Percentiles rank a stretch among this genome's conserved stretches.
Conservation (phyloP, 2,113 vertebrate genomes). For the Bufo bufo region DNA sequence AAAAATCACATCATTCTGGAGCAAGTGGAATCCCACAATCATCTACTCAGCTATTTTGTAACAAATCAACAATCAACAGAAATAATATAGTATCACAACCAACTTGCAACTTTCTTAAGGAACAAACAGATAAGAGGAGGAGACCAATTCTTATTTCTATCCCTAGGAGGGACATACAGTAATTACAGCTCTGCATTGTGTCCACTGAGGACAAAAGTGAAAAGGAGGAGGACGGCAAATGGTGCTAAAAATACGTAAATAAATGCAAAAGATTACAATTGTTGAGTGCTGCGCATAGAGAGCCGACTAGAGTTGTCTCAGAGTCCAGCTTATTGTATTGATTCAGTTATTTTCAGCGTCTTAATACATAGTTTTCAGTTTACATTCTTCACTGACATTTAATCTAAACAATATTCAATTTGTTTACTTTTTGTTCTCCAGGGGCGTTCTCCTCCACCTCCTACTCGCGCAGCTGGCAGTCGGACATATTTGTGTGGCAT, state of each 20-base stretch:
- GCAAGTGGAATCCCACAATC: no score
- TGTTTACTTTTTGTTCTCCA: slow-evolving; percentile 48
- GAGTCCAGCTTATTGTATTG: slow-evolving; percentile 30
- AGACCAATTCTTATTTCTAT: not conserved
- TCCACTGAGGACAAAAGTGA: slow-evolving; percentile 8
- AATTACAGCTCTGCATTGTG: slow-evolving; percentile 29
- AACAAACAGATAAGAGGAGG: not conserved
- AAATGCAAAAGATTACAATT: not conserved
- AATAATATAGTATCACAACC: not conserved
- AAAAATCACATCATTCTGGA: no score
- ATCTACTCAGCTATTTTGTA: not conserved
- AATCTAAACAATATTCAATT: slow-evolving; percentile 53
- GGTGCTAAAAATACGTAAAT: not conserved
- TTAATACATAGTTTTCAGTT: slow-evolving; percentile 44
- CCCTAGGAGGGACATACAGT: not conserved
- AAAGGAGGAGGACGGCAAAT: slow-evolving; percentile 16
- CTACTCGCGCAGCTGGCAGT: slow-evolving; percentile 46
- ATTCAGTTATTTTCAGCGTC: slow-evolving; percentile 36
- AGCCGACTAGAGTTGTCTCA: not conserved
- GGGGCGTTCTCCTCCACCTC: slow-evolving; percentile 36
- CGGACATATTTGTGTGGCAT: slow-evolving; percentile 42
- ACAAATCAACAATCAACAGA: not conserved
- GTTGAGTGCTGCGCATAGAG: not conserved
- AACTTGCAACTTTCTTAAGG: not conserved
- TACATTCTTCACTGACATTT: slow-evolving; percentile 36